Evolutionary conservation across 2,797 vertebrate species (phyloP).

Genomic region (Bradypodion ventrale): DNA sequence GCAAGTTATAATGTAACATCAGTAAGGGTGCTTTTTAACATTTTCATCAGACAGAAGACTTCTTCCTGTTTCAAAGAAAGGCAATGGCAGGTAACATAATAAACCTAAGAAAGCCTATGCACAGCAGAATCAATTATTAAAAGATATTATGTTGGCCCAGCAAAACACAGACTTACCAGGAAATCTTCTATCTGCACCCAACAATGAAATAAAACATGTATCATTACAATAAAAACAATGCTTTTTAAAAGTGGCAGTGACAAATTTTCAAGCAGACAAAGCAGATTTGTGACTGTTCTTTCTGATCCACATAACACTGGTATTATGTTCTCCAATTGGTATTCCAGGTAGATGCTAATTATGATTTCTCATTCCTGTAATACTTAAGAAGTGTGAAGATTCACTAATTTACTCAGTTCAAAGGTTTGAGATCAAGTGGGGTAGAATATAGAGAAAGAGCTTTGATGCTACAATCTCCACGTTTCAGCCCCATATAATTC

Average conservation of each 20-base stretch:
- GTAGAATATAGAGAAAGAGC: neutral
- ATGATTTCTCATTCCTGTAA: neutral
- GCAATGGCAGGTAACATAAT: neutral
- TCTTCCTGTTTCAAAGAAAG: neutral
- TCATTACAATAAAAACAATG: conserved; percentile 13
- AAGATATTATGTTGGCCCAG: neutral
- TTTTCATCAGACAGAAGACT: neutral
- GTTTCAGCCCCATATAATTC: neutral
- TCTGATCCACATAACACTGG: neutral
- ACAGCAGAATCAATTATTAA: neutral
- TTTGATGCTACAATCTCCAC: neutral
- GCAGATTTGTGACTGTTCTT: neutral
- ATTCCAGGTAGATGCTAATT: neutral
- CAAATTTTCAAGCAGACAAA: neutral
- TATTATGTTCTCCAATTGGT: neutral
- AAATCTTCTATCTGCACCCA: conserved; percentile 26
- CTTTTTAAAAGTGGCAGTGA: neutral
- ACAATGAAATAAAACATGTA: conserved; percentile 25
- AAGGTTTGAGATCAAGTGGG: neutral
- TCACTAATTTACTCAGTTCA: neutral
- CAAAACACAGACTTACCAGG: conserved; percentile 32
- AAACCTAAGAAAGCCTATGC: neutral
- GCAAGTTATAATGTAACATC: neutral
- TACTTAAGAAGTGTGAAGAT: neutral
- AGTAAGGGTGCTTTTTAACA: neutral